Evolutionary conservation across 37 sponge, comb jelly and placozoan genomes (phyloP).

Genomic region (Chondrilla cf. caribensis): DNA sequence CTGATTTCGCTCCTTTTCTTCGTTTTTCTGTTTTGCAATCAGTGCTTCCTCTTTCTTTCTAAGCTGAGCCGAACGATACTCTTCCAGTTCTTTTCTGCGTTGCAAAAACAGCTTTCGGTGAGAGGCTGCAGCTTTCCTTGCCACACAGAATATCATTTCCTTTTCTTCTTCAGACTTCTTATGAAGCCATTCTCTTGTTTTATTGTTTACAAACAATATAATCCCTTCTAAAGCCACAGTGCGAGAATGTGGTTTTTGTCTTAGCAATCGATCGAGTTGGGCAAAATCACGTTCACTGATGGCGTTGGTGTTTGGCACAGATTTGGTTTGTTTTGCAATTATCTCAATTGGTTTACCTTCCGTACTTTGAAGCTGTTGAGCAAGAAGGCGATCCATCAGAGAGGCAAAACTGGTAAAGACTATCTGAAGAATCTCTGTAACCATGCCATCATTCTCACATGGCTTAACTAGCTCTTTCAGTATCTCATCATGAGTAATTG

Average conservation of each 20-base stretch:
- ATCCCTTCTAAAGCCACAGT: slow-evolving; percentile 17
- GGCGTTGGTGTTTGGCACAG: slow-evolving; percentile 30
- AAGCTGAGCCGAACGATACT: background rate
- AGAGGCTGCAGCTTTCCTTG: background rate
- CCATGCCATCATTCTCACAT: slow-evolving; percentile 22
- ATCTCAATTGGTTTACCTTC: background rate
- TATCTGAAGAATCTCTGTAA: no score
- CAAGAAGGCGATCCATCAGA: background rate
- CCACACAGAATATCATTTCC: background rate
- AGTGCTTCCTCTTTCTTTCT: slow-evolving; percentile 7
- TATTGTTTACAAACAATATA: slow-evolving; percentile 40
- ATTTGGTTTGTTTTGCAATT: slow-evolving; percentile 3
- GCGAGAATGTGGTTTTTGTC: slow-evolving; percentile 43
- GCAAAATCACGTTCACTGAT: slow-evolving; percentile 35
- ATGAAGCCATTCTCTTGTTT: slow-evolving; percentile 34
- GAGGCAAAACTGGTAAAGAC: no score
- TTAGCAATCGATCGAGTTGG: slow-evolving; percentile 23
- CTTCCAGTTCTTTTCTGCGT: background rate
- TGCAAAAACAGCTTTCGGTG: background rate
- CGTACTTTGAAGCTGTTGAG: slow-evolving; percentile 18
- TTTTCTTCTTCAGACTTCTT: slow-evolving; percentile 7
- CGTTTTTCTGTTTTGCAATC: background rate
- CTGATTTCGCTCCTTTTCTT: slow-evolving; percentile 18
- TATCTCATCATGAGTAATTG: background rate
- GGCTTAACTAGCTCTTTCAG: background rate